Base-by-base conservation (phyloP, 2,797 vertebrate genomes). In the Schizopygopsis pylzovi region DNA sequence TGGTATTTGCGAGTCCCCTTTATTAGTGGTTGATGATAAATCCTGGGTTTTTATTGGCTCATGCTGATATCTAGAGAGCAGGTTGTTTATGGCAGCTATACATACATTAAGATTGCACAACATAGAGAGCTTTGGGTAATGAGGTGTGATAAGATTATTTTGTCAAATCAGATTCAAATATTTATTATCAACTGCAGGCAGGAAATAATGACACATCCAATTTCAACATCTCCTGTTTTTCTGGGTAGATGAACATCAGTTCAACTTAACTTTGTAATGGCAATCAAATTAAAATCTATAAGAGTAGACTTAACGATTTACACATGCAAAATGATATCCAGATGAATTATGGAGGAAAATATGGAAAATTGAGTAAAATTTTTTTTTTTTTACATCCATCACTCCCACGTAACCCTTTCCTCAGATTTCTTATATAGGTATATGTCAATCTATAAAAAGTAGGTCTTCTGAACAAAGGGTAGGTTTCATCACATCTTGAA, bases 21-120 rank as follows among this genome's bases (percentile, higher is more conserved):
- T 75, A 76, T 76, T 54, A 54, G 47, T 52, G 72, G 47, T 75
- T 76, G 28, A 22, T 76, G 1, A 54, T 52, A 75, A 52, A 28
- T 33, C 6, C 45, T 75, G 4, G 16, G 25, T 52, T 18, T 73
- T 75, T 73, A 49, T 10, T 22, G 8, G 20, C 54, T 4, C 54
- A 3, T 73, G 43, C n/a, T 1, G 4, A 33, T 33, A 75, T 75
- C 45, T 18, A 20, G 25, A 75, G 9, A 33, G 72, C 71, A 18
- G 45, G 49, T 47, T 49, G n/a, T 6, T 52, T 33, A 54, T 76
- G 28, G 28, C 8, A 28, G 20, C 25, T 73, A 73, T 54, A 37
- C 22, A 54, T 52, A 0, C 3, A 47, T 8, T 22, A 56, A 4
- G 8, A 59, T 22, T 59, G 25, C 13, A 63, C 61, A 28, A 63